Evolutionary conservation across 2,888 invertebrate species (phyloP).

Genomic region (Lumbricus terrestris): DNA sequence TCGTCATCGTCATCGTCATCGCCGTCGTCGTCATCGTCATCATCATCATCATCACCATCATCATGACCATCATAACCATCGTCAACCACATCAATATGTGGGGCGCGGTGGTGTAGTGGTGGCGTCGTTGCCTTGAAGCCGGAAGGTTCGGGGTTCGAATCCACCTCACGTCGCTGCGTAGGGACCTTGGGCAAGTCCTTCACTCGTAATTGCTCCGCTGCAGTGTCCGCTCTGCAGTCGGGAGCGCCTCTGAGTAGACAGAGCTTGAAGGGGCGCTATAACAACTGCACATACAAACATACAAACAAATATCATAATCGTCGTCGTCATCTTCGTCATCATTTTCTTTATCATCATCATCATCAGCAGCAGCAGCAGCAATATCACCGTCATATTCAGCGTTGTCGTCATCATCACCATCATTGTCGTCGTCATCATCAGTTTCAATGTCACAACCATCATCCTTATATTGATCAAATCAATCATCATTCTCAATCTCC

Average conservation of each 20-base stretch:
- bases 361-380: background rate
- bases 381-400: background rate
- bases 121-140: too few species aligned
- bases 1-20: slow-evolving; percentile 23
- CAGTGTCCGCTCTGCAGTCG: too few species aligned
- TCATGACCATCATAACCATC: background rate
- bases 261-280: too few species aligned
- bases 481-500: slow-evolving; percentile 5
- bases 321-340: background rate
- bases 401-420: background rate
- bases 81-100: too few species aligned
- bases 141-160: too few species aligned
- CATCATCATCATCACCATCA: background rate
- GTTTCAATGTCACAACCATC: background rate
- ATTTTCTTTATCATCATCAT: background rate
- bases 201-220: too few species aligned
- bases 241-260: too few species aligned
- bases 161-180: too few species aligned
- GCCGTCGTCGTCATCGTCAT: background rate
- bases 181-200: too few species aligned
- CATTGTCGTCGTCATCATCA: background rate
- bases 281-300: too few species aligned
- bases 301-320: background rate
- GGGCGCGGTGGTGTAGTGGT: too few species aligned
- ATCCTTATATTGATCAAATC: background rate